Percentiles rank a stretch among this genome's conserved stretches.
Evolutionary conservation across 2,113 vertebrate species (phyloP).

Genomic region (Tupaia tana): DNA sequence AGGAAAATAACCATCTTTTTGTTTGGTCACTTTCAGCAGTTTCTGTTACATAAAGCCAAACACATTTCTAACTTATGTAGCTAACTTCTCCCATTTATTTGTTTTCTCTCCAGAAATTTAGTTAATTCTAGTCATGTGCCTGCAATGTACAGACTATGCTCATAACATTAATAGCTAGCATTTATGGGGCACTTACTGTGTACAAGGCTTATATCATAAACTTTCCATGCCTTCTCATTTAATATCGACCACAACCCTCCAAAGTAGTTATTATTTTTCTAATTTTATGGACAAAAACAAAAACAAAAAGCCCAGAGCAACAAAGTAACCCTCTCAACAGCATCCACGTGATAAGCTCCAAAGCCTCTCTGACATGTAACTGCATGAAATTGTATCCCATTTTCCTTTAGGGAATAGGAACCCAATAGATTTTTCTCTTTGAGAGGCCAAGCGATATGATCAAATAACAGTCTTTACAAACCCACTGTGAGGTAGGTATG

Average conservation of each 20-base stretch:
- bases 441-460: neutral
- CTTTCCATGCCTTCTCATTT: neutral
- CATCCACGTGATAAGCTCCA: neutral
- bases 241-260: neutral
- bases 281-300: constrained; percentile 23
- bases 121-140: neutral
- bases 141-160: neutral
- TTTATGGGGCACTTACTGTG: neutral
- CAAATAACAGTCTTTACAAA: neutral
- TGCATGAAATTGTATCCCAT: neutral
- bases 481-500: neutral
- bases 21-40: neutral
- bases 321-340: neutral
- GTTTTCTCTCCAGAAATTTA: neutral
- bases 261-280: neutral
- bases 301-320: neutral
- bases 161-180: neutral
- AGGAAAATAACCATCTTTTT: neutral
- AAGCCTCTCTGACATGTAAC: neutral
- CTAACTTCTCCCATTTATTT: neutral
- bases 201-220: neutral
- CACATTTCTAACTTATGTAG: neutral
- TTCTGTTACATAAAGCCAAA: neutral
- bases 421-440: neutral
- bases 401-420: neutral